Conservation (phyloP, 64 coral and sea anemone genomes). For the Montipora foliosa region DNA sequence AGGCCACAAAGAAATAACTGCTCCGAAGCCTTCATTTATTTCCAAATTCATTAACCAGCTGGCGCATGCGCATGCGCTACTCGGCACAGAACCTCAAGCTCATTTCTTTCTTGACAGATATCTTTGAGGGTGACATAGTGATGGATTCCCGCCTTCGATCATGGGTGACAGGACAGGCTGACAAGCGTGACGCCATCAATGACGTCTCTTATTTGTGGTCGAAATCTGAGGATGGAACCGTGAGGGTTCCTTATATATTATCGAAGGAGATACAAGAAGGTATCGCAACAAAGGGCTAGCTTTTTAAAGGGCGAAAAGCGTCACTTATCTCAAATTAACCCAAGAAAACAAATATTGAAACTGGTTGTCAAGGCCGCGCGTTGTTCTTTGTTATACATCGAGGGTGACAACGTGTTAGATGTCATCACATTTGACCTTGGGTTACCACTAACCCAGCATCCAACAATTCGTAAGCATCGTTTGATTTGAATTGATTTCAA, state of each 20-base stretch:
- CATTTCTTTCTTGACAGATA: constrained; percentile 36
- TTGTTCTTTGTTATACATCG: no score
- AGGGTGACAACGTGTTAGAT: no score
- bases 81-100: neutral
- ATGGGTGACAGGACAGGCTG: constrained; percentile 64
- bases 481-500: no score
- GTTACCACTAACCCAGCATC: no score
- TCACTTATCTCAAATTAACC: no score
- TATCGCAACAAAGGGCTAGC: neutral
- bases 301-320: no score
- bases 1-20: neutral
- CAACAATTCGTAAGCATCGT: no score
- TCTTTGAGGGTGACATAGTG: constrained; percentile 90
- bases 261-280: neutral
- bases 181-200: constrained; percentile 83
- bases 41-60: no score
- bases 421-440: no score
- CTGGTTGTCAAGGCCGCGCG: no score
- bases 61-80: neutral
- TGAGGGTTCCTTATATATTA: constrained; percentile 15
- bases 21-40: neutral
- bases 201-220: constrained; percentile 69
- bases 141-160: constrained; percentile 77
- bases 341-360: no score
- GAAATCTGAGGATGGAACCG: constrained; percentile 20